Percentiles rank a stretch among this genome's conserved stretches.
These are phyloP conservation scores for Shinisaurus crocodilurus DNA, from an alignment of 2,113 vertebrate species.

Conservation along the genomic window DNA sequence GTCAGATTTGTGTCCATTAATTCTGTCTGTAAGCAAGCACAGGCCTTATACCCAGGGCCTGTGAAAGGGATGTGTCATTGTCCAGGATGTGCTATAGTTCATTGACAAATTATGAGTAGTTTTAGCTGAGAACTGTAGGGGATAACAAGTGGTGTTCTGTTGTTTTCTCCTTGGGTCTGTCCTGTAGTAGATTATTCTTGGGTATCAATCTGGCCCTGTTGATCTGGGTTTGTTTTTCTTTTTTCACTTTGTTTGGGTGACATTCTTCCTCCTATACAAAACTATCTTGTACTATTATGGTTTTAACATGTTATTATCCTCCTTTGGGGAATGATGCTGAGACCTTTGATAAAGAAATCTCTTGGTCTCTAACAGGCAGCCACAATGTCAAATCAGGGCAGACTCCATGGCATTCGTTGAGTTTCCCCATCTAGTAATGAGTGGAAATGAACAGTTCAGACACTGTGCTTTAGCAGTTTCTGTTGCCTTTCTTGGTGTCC, in stretches of 20 bases:
- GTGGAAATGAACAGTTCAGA: slow-evolving; percentile 1
- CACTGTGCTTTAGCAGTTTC: slow-evolving; percentile 12
- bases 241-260: background rate
- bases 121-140: too few species aligned
- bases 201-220: too few species aligned
- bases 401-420: background rate
- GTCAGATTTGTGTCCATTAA: too few species aligned
- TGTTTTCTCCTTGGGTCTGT: too few species aligned
- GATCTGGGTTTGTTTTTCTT: too few species aligned
- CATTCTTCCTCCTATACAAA: background rate
- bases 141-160: too few species aligned
- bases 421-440: background rate
- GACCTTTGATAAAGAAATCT: background rate
- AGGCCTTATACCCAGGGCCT: too few species aligned
- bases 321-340: background rate
- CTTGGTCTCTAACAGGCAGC: background rate
- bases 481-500: background rate
- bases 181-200: too few species aligned
- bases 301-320: background rate
- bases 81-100: too few species aligned
- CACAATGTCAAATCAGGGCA: background rate
- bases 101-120: too few species aligned
- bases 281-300: background rate
- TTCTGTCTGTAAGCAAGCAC: too few species aligned
- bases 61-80: background rate